Percentiles rank a stretch among this genome's conserved stretches.
Evolutionary conservation across 2,113 vertebrate species (phyloP).

Genomic region (Apeltes quadracus): DNA sequence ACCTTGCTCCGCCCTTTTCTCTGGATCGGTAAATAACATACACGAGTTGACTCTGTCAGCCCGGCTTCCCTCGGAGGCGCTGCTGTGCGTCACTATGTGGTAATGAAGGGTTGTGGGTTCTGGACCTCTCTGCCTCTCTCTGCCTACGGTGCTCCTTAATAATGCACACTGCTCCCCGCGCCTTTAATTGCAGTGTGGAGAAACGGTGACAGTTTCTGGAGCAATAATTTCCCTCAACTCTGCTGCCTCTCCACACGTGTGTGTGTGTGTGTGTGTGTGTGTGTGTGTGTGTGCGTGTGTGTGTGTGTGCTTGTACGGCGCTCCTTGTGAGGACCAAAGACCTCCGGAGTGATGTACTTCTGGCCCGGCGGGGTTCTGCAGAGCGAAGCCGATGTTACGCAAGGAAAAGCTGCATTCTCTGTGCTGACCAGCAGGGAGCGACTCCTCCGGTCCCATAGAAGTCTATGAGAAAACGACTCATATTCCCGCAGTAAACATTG

Average conservation of each 20-base stretch:
- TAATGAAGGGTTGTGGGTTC: slow-evolving; percentile 80
- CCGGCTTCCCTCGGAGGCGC: slow-evolving; percentile 45
- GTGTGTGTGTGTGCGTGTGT: slow-evolving; percentile 6
- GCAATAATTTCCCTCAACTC: slow-evolving; percentile 50
- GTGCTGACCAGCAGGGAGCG: no score
- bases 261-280: slow-evolving; percentile 3
- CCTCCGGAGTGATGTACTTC: background rate
- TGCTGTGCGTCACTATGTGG: slow-evolving; percentile 77
- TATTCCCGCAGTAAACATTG: background rate
- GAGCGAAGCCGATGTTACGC: background rate
- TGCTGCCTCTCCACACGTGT: slow-evolving; percentile 19
- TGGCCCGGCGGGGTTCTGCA: no score
- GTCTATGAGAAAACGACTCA: background rate
- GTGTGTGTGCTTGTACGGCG: background rate
- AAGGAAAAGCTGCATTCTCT: background rate
- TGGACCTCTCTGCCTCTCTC: slow-evolving; percentile 63
- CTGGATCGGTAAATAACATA: slow-evolving; percentile 62
- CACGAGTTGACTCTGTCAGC: slow-evolving; percentile 52
- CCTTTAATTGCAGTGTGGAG: slow-evolving; percentile 74
- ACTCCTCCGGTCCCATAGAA: background rate
- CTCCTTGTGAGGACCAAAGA: background rate
- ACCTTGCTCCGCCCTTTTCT: slow-evolving; percentile 20
- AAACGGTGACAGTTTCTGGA: slow-evolving; percentile 59
- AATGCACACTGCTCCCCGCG: slow-evolving; percentile 57
- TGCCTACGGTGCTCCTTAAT: slow-evolving; percentile 74